Base-by-base conservation (phyloP, 2,888 invertebrate genomes). In the Caenorhabditis sp. region DNA sequence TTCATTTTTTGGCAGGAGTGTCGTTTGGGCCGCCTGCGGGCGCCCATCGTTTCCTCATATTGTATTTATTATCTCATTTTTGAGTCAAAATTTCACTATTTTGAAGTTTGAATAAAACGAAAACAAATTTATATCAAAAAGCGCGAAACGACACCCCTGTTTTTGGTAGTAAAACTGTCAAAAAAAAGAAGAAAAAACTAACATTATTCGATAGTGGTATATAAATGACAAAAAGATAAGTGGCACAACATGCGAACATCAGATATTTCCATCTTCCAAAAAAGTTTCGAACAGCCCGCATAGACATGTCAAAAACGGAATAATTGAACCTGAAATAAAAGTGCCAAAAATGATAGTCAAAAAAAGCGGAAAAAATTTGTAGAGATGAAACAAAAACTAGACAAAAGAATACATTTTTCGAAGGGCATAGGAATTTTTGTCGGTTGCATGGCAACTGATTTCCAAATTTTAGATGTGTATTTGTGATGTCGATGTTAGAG, bases 201-300 rank as follows among this genome's bases (percentile, higher is more conserved):
- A 67, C 72, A 27, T 61, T 17, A 6, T 26, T 21, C n/a, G 72
- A 62, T 27, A 62, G 3, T 21, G 73, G 73, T 19, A 59, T 57
- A 49, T 74, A 74, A 17, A 69, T 49, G 58, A 74, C 69, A 26
- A 74, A 53, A 31, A 74, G 64, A 61, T 74, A 74, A 49, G 74
- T 74, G 17, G 69, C 49, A 61, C 74, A 74, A 58, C 69, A 74
- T 8, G 64, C 66, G 24, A 74, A 66, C 61, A 74, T 69, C 37
- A 74, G 37, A 57, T 62, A 74, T 37, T 74, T 74, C 74, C 74
- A 74, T 66, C 66, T 66, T 62, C 23, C 55, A 17, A 55, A 55
- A 26, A 58, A 72, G 61, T 6, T 31, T 8, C 53, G 58, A 10
- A 24, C 43, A 3, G 43, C 17, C 17, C 43, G 43, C 14, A 17